Evolutionary conservation across 2,797 vertebrate species (phyloP), one percentile per base, ranked within the genome.

Genomic region (Astyanax mexicanus): DNA sequence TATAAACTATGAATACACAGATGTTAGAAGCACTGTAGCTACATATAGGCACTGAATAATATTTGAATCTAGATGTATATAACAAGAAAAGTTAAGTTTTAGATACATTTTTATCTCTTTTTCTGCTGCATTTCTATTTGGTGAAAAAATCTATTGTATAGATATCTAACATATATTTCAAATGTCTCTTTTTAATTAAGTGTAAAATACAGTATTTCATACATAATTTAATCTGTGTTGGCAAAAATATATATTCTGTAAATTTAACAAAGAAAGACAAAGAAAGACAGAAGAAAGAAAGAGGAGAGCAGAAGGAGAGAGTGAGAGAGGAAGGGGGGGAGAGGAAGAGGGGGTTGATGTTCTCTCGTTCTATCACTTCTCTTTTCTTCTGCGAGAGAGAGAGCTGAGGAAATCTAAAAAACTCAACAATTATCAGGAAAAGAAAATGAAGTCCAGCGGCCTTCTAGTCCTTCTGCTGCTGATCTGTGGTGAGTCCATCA

Each of bases 401-500:
- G 0, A 2, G 21, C 12, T 66, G 51, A 10, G 37, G 42, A 67
- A 38, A 78, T 64, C 75, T 25, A 4, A 62, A 58, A 74, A 38
- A 42, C 75, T 75, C 74, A 49, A 64, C 1, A 12, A 72, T 49
- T 64, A 68, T 12, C 11, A 23, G n/a, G 27, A 1, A n/a, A 27
- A 3, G 8, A 84, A 87, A 86, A 93, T 93, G 92, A 86, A 81
- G 19, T 82, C 70, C 81, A 81, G 81, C 23, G 55, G 25, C 57
- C 40, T 89, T 61, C 78, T 88, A 79, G n/a, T 83, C 75, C 71
- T 90, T 74, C 74, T 91, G 51, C 55, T 86, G 29, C 67, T 88
- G 25, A 81, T 29, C 74, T 80, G 77, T n/a, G 69, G 93, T 93
- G 87, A 85, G 84, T 71, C 8, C 3, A 67, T 35, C 3, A 21